Conservation (phyloP, 1,140 invertebrate species). For the Hetaerina americana region DNA sequence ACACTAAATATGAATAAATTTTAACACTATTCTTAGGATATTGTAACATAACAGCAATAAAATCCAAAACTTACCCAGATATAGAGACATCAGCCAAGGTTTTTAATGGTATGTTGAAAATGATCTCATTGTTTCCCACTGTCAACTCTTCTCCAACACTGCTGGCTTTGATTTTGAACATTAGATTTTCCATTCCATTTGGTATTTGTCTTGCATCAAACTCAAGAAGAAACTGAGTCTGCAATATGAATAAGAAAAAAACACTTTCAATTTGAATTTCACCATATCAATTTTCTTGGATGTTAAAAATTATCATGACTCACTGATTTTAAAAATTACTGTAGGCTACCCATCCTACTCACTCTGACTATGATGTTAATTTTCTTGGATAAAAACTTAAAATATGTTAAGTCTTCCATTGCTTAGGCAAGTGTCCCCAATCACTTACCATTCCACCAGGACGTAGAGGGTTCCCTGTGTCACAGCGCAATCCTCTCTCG, state of each 20-base stretch:
- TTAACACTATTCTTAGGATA: neutral
- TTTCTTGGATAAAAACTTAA: no score
- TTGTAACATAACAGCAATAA: neutral
- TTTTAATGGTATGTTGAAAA: neutral
- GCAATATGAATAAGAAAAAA: neutral
- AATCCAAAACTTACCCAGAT: neutral
- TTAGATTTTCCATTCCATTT: neutral
- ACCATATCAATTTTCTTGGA: neutral
- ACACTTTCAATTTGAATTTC: neutral
- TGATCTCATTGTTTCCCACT: neutral
- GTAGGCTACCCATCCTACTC: neutral
- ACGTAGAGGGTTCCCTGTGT: slow-evolving; percentile 3
- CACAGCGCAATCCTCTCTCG: slow-evolving; percentile 1
- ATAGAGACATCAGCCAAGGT: neutral
- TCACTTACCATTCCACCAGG: slow-evolving; percentile 5
- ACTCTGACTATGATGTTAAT: neutral
- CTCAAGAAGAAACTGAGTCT: neutral
- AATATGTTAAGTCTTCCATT: no score
- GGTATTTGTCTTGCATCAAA: neutral
- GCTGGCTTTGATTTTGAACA: neutral
- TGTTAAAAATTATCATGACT: neutral
- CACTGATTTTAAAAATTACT: neutral
- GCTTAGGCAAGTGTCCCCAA: no score
- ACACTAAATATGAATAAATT: neutral
- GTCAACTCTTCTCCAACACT: neutral